A percentile compares a stretch with the other conserved stretches of the same genome.
phyloP scores from a whole-genome alignment of 2,797 vertebrate species.

The Chanos chanos region DNA sequence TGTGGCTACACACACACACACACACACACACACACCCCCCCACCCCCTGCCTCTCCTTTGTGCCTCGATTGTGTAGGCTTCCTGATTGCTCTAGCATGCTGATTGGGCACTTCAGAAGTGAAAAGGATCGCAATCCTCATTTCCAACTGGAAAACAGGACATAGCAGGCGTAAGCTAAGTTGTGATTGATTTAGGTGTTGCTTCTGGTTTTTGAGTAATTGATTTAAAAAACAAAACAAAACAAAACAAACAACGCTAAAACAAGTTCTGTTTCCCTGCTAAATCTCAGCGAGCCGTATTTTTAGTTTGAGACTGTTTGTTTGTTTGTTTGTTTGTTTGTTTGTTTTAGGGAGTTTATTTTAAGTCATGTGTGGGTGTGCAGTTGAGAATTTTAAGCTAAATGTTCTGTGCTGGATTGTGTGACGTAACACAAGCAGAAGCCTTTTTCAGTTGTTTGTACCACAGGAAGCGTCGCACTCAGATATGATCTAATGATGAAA shows the following conservation, averaged over 20 bases:
- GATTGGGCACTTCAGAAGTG: constrained; percentile 11
- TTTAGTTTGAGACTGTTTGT: no score
- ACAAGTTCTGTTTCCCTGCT: not conserved
- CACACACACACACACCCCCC: constrained; percentile 24
- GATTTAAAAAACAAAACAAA: no score
- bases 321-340: no score
- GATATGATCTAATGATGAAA: constrained; percentile 1
- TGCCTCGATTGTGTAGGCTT: constrained; percentile 42
- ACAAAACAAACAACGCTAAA: no score
- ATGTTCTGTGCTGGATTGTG: not conserved
- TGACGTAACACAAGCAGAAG: not conserved
- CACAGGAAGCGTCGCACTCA: not conserved
- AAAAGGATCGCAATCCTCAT: constrained; percentile 19
- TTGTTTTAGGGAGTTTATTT: no score
- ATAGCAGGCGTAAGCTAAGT: no score
- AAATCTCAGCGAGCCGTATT: no score
- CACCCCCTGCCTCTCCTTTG: constrained; percentile 29
- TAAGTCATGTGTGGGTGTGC: no score
- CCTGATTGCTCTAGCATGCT: constrained; percentile 32
- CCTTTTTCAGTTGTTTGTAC: not conserved
- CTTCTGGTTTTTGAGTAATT: no score
- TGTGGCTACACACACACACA: constrained; percentile 38
- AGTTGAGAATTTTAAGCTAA: not conserved
- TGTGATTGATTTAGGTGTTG: no score
- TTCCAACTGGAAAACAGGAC: no score